Base-by-base conservation (phyloP, 2,113 vertebrate species). In the Corydoras sp. region DNA sequence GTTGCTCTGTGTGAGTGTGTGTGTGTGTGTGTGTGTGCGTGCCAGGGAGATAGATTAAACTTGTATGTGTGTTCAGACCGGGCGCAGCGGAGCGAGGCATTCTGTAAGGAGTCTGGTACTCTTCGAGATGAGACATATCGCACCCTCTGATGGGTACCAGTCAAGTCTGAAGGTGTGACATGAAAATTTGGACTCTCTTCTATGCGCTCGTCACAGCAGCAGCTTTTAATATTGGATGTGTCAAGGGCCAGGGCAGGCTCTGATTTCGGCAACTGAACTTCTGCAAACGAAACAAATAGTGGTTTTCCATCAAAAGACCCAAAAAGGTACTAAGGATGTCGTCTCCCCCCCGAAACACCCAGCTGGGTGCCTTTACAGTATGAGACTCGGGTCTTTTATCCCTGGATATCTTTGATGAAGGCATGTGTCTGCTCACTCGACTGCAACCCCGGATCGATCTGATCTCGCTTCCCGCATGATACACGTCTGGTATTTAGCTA, bases 61-160 rank as follows among this genome's bases (percentile, higher is more conserved):
- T 10, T 31, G 55, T 74, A 66, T 63, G 60, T 77, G 76, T 78
- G 71, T 74, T 72, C 65, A 72, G 18, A 9, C 69, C 63, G 70
- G 73, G 58, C 11, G 65, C 69, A 68, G 62, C 61, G 70, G 24
- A 74, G 65, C 56, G 50, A 61, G 50, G 58, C 15, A 13, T 60
- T 30, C 31, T 48, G 10, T 62, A 13, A 56, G 61, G 43, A 56
- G 60, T 58, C 60, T 62, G 60, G 13, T 62, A 35, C 60, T n/a
- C 5, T 2, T 7, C 53, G 10, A 68, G 65, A 67, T 67, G 49
- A 68, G 65, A 43, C 72, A 35, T 56, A 72, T 65, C 8, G 48
- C 56, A 35, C 31, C 49, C 58, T 6, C 60, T 68, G 58, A 74
- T 50, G 63, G 48, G 11, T 15, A 54, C 32, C 29, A 67, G 14